These are phyloP conservation scores for Lampris megalopsis DNA, from an alignment of 2,113 vertebrate genomes.

Conservation along the genomic window DNA sequence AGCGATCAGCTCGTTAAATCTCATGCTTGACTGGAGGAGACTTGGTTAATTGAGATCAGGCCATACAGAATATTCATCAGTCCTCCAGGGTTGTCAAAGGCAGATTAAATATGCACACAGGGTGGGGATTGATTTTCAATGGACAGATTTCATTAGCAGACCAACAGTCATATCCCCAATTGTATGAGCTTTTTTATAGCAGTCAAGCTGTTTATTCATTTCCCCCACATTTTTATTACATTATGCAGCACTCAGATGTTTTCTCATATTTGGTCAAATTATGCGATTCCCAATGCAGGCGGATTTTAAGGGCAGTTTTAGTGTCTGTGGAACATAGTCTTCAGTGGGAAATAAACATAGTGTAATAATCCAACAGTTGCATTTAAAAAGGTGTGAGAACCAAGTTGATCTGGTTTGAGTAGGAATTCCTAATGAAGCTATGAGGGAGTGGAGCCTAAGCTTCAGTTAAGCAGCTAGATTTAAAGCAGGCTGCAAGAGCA, in stretches of 20 bases:
- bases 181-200: conserved; percentile 32
- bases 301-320: neutral
- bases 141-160: conserved; percentile 37
- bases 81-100: conserved; percentile 57
- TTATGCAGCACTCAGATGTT: conserved; percentile 61
- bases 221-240: conserved; percentile 53
- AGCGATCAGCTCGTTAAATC: conserved; percentile 46
- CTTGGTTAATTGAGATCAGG: conserved; percentile 56
- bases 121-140: conserved; percentile 43
- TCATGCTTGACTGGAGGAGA: conserved; percentile 29
- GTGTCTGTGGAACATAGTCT: conserved; percentile 14
- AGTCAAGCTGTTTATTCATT: conserved; percentile 55
- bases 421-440: conserved; percentile 47
- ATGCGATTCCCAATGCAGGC: conserved; percentile 45
- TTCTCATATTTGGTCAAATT: conserved; percentile 50
- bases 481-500: conserved; percentile 33
- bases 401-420: neutral
- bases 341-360: conserved; percentile 53
- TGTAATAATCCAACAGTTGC: conserved; percentile 32
- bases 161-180: conserved; percentile 16
- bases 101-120: conserved; percentile 50
- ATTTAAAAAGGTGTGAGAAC: conserved; percentile 64
- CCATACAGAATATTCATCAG: conserved; percentile 69
- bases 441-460: conserved; percentile 51
- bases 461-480: conserved; percentile 55